phyloP scores from a whole-genome alignment of 2,113 vertebrate genomes.

The Cettia cetti region DNA sequence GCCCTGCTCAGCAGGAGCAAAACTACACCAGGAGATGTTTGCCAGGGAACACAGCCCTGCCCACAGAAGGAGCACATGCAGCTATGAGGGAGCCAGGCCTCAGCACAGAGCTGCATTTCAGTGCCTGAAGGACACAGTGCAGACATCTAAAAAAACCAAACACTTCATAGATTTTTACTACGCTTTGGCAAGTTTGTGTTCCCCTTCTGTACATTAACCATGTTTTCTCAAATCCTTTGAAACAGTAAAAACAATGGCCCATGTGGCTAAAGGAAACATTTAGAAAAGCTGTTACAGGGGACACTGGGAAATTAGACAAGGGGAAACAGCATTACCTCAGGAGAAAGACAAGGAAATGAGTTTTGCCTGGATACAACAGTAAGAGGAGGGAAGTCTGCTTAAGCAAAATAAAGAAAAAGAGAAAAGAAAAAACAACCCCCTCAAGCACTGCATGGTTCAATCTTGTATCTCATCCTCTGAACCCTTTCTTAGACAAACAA shows the following conservation, averaged over 20 bases:
- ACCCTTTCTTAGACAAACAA: neutral
- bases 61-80: neutral
- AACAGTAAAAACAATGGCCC: neutral
- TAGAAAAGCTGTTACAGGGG: neutral
- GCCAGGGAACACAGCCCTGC: neutral
- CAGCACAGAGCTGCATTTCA: neutral
- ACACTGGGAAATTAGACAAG: neutral
- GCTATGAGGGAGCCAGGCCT: neutral
- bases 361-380: neutral
- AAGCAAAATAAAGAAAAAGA: neutral
- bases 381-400: neutral
- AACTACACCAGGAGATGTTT: neutral
- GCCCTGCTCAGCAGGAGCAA: neutral
- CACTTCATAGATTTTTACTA: neutral
- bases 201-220: neutral
- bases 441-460: neutral
- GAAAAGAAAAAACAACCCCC: neutral
- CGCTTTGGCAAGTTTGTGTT: neutral
- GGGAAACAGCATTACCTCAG: neutral
- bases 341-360: conserved; percentile 12
- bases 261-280: neutral
- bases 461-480: neutral
- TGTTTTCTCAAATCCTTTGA: neutral
- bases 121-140: neutral
- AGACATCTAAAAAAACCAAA: neutral